phyloP scores from a whole-genome alignment of 2,113 vertebrate species.

The Rhinolophus sinicus region DNA sequence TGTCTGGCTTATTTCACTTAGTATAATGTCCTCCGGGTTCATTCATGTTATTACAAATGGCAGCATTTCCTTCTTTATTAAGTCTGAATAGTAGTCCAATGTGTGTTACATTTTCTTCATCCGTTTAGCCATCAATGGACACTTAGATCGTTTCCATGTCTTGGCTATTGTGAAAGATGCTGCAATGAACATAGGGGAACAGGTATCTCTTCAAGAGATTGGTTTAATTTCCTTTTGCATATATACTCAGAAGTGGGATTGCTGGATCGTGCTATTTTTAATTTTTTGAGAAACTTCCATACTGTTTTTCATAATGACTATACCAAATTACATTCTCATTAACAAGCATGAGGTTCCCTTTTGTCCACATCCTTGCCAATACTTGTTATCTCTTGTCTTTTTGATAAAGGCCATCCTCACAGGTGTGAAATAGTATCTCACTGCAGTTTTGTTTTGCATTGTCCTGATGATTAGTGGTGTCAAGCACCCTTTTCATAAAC shows the following conservation, averaged over 20 bases:
- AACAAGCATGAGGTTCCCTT: background rate
- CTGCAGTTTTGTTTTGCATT: background rate
- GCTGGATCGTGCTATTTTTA: background rate
- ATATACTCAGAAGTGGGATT: background rate
- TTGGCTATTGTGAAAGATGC: background rate
- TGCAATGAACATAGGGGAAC: accelerated
- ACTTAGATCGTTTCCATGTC: background rate
- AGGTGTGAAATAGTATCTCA: background rate
- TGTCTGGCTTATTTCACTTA: background rate
- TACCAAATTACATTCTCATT: background rate
- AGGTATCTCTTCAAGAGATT: background rate
- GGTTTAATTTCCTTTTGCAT: background rate
- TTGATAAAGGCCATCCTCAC: too few relatives aligned
- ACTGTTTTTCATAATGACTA: background rate
- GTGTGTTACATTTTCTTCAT: background rate
- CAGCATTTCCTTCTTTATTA: background rate
- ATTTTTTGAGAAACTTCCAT: background rate
- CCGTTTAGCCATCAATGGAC: background rate
- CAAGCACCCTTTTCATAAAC: background rate
- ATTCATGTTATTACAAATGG: too few relatives aligned
- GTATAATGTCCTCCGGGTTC: background rate
- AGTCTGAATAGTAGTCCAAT: background rate
- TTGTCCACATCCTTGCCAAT: background rate
- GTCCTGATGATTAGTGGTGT: background rate
- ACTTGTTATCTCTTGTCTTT: too few relatives aligned